These are phyloP conservation scores for Ranitomeya variabilis DNA, from an alignment of 2,113 vertebrate genomes.

Conservation along the genomic window DNA sequence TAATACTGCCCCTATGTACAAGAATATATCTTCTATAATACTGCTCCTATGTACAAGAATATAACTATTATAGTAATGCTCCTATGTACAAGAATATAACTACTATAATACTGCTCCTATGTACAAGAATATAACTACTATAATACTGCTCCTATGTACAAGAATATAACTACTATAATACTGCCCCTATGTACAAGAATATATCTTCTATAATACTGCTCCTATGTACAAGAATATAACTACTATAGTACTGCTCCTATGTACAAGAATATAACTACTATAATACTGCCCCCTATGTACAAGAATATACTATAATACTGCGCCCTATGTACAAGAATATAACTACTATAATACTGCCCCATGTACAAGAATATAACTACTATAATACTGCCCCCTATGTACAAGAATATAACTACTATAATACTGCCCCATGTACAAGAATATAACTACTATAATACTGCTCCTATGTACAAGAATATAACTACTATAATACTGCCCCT, in stretches of 20 bases:
- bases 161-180: not conserved
- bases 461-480: not conserved
- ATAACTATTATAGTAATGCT: not conserved
- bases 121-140: not conserved
- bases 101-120: not conserved
- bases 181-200: not conserved
- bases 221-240: not conserved
- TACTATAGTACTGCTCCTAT: not conserved
- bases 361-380: not conserved
- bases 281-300: not conserved
- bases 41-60: not conserved
- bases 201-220: not conserved
- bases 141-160: not conserved
- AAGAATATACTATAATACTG: not conserved
- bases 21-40: conserved; percentile 15
- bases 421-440: not conserved
- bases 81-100: conserved; percentile 5
- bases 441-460: not conserved
- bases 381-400: not conserved
- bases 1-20: conserved; percentile 9
- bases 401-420: not conserved
- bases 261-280: not conserved
- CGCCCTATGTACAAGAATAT: not conserved
- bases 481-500: not conserved
- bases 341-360: not conserved